These are phyloP conservation scores for Orthonevra nobilis DNA, from an alignment of 2,888 invertebrate genomes.

Conservation along the genomic window DNA sequence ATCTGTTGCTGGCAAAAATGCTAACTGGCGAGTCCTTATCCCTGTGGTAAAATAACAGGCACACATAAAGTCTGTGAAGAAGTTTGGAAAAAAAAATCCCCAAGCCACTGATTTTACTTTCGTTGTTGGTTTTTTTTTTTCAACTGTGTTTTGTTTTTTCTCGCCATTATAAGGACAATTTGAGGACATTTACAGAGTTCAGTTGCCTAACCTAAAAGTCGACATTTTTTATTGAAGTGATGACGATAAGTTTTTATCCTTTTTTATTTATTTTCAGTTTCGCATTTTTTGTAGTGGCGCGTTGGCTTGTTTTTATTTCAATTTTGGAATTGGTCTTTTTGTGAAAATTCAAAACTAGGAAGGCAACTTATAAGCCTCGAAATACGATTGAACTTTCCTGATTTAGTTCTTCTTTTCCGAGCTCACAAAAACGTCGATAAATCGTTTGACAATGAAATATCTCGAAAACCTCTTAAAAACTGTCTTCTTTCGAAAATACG, in stretches of 20 bases:
- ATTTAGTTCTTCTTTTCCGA: too few species aligned
- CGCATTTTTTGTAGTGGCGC: too few species aligned
- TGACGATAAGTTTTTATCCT: conserved; percentile 14
- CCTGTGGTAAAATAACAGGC: conserved; percentile 18
- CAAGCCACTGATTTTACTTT: conserved; percentile 16
- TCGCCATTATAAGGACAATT: conserved; percentile 53
- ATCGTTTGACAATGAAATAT: too few species aligned
- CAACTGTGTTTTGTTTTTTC: conserved; percentile 19
- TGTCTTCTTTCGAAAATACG: too few species aligned
- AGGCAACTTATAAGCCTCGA: too few species aligned
- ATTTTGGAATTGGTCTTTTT: conserved; percentile 1
- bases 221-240: conserved; percentile 13
- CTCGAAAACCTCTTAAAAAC: too few species aligned
- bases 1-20: conserved; percentile 42
- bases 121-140: neutral
- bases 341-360: too few species aligned
- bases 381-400: too few species aligned
- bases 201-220: conserved; percentile 18
- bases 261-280: too few species aligned
- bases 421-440: too few species aligned
- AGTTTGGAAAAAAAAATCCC: conserved; percentile 32
- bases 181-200: conserved; percentile 45
- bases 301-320: too few species aligned
- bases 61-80: neutral
- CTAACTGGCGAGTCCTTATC: conserved; percentile 58